Evolutionary conservation across 2,888 invertebrate genomes (phyloP).

Genomic region (Eupithecia subfuscata): DNA sequence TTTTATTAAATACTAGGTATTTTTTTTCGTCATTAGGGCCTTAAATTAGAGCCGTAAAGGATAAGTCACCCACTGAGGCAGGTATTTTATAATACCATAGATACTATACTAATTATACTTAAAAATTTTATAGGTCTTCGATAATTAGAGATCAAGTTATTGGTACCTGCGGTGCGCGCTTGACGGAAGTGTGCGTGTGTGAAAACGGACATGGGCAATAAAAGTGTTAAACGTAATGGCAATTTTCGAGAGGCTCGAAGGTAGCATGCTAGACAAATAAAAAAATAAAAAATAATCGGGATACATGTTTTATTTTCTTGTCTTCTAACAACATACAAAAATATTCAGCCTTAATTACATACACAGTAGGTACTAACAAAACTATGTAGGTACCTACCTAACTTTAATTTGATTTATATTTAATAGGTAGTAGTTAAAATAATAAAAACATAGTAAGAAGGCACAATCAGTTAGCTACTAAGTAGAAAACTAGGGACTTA

Average conservation of each 20-base stretch:
- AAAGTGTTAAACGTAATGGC: too few relatives aligned
- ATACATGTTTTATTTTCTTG: slow-evolving; percentile 35
- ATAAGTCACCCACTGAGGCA: too few relatives aligned
- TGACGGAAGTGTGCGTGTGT: too few relatives aligned
- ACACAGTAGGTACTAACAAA: slow-evolving; percentile 20
- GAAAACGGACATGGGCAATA: too few relatives aligned
- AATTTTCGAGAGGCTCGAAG: neutral
- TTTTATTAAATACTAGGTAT: too few relatives aligned
- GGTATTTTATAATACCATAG: too few relatives aligned
- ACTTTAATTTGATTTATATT: slow-evolving; percentile 13
- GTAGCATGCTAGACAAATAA: slow-evolving; percentile 1
- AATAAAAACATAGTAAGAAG: slow-evolving; percentile 9
- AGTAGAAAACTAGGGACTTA: slow-evolving; percentile 16
- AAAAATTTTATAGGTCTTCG: too few relatives aligned
- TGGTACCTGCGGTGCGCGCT: too few relatives aligned
- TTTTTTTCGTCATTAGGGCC: too few relatives aligned
- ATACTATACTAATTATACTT: too few relatives aligned
- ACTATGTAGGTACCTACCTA: slow-evolving; percentile 11
- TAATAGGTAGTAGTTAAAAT: slow-evolving; percentile 2
- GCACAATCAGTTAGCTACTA: slow-evolving; percentile 10
- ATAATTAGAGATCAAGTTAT: too few relatives aligned
- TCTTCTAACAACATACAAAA: slow-evolving; percentile 36
- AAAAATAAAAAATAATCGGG: slow-evolving; percentile 19
- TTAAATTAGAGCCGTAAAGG: too few relatives aligned
- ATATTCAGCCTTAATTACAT: slow-evolving; percentile 35